These are phyloP conservation scores for Nemopilema nomurai DNA, from an alignment of 30 jellyfish, hydroid and myxozoan genomes.

Conservation along the genomic window DNA sequence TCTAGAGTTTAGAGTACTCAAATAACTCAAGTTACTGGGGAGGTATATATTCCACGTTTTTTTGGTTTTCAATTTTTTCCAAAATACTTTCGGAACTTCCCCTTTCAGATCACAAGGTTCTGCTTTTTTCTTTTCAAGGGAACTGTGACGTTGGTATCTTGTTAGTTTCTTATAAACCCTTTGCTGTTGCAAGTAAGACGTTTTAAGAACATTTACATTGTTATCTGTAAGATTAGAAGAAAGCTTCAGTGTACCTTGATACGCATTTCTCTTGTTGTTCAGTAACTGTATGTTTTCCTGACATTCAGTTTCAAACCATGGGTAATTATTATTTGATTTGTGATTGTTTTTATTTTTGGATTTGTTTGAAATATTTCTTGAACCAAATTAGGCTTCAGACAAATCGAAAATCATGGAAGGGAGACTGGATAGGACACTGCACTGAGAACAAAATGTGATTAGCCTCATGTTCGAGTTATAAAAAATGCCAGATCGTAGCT, in stretches of 20 bases:
- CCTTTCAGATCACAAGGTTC: slow-evolving; percentile 26
- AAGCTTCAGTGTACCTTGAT: slow-evolving; percentile 23
- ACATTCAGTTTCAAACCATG: slow-evolving; percentile 17
- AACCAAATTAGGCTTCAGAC: slow-evolving; percentile 2
- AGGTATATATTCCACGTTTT: background rate
- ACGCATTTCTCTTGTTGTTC: slow-evolving; percentile 9
- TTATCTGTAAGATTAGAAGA: slow-evolving; percentile 5
- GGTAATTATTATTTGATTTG: slow-evolving; percentile 3
- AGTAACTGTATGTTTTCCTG: slow-evolving; percentile 6
- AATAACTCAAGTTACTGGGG: slow-evolving; percentile 3
- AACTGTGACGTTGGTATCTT: slow-evolving; percentile 27
- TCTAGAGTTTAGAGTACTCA: slow-evolving; percentile 9
- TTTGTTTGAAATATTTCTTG: slow-evolving; percentile 1
- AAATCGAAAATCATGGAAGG: slow-evolving; percentile 6
- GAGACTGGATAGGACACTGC: too few species aligned
- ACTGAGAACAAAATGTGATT: too few species aligned
- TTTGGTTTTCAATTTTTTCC: slow-evolving; percentile 21
- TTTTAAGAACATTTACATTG: slow-evolving; percentile 1
- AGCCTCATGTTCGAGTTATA: too few species aligned
- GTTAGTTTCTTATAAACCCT: slow-evolving; percentile 24
- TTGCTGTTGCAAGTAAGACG: slow-evolving; percentile 8
- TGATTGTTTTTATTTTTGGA: background rate
- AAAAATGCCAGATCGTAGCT: too few species aligned
- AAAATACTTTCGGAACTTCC: slow-evolving; percentile 20
- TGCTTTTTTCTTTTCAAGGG: slow-evolving; percentile 12